Evolutionary conservation across 2,113 vertebrate genomes (phyloP).

Genomic region (Rousettus leschenaultii): DNA sequence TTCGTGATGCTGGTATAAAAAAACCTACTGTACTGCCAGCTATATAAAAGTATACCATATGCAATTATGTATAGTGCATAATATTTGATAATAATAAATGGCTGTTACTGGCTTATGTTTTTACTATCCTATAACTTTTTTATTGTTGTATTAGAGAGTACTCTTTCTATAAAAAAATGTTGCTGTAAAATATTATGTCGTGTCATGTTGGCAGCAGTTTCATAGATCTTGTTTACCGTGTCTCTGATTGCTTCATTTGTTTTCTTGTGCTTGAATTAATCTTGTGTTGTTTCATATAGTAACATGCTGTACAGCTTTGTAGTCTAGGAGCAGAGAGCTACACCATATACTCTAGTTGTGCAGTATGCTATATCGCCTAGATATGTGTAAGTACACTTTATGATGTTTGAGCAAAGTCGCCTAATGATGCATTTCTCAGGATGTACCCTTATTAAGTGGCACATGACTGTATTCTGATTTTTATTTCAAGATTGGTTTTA

Average conservation of each 20-base stretch:
- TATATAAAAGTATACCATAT: too few relatives aligned
- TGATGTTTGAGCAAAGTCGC: neutral
- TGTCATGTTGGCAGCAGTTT: neutral
- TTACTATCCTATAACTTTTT: neutral
- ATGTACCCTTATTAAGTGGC: neutral
- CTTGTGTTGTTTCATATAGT: neutral
- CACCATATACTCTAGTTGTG: neutral
- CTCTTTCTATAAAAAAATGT: neutral
- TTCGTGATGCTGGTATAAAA: too few relatives aligned
- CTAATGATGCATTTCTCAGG: neutral
- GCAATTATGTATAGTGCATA: neutral
- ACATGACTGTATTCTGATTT: neutral
- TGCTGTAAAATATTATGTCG: neutral
- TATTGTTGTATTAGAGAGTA: neutral
- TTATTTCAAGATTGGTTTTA: neutral
- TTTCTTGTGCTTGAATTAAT: neutral
- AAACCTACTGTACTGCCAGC: neutral
- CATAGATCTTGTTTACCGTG: neutral
- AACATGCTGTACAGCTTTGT: neutral
- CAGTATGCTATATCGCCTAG: neutral
- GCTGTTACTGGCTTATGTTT: neutral
- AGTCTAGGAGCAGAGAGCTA: neutral
- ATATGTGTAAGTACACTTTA: neutral
- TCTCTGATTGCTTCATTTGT: neutral
- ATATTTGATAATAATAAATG: neutral